Evolutionary conservation across 1,140 invertebrate species (phyloP), one percentile per base, ranked within the genome.

Genomic region (Leptinotarsa defecta): DNA sequence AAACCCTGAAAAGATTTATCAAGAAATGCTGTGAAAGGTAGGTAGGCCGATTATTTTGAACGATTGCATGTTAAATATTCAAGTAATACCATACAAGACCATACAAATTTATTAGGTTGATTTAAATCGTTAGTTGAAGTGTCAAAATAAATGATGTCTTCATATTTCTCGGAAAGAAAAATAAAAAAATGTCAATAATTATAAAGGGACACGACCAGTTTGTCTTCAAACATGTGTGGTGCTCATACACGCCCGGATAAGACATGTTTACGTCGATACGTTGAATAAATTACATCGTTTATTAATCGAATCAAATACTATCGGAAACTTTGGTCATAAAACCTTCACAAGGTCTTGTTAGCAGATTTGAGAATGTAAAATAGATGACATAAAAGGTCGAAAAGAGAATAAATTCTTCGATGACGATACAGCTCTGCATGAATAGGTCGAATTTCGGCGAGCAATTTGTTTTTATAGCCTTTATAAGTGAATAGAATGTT

Each of bases 401-500:
- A 75, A 78, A 75, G 68, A 76, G 76, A 78, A 75, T 75, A 76
- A 78, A 77, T 74, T 75, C 71, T 75, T 67, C 61, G 43, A 24
- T 48, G 73, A 78, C 71, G 71, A 75, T 76, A 78, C 64, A 72
- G 17, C n/a, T 70, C 22, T 70, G 68, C 48, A 4, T 70, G 77
- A 77, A 72, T 75, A 68, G 77, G 62, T 63, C 77, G 70, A 65
- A 75, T 74, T 76, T 78, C 62, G 74, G 27, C 62, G 57, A 74
- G 72, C 74, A 52, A 67, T 77, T 77, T 71, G 62, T 48, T 79
- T 79, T 79, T 77, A 79, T 74, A 34, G 71, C 70, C 67, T 19
- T 63, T 4, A 61, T 71, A 68, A 77, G 77, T 79, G 75, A 76
- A 77, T 74, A 76, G 76, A 79, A 76, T 77, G 78, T 79, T 79